Evolutionary conservation across 2,797 vertebrate genomes (phyloP).

Genomic region (Trachops cirrhosus): DNA sequence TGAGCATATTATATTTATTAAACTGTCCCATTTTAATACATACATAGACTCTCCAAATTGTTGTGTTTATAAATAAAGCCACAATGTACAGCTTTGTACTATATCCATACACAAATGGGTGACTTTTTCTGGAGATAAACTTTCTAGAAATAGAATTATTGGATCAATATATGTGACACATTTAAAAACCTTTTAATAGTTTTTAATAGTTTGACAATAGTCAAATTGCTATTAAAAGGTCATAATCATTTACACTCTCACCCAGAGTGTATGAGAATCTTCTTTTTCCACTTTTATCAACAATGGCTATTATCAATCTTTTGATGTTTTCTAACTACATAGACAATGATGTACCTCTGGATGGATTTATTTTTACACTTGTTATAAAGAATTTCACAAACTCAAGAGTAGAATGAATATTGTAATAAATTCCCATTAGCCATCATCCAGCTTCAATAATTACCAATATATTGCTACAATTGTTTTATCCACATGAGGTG

Average conservation of each 20-base stretch:
- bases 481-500: not conserved
- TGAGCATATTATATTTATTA: not conserved
- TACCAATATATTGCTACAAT: not conserved
- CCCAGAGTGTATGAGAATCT: not conserved
- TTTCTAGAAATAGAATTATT: conserved; percentile 12
- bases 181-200: not conserved
- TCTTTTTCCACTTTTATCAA: not conserved
- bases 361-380: not conserved
- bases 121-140: not conserved
- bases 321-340: not conserved
- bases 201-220: not conserved
- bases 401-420: not conserved
- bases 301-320: not conserved
- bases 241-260: not conserved
- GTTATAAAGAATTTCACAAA: not conserved
- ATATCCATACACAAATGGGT: not conserved
- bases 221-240: not conserved
- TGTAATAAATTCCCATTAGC: not conserved
- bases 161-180: not conserved
- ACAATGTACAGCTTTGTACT: not conserved
- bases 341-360: not conserved
- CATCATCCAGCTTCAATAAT: not conserved
- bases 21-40: not conserved
- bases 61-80: not conserved
- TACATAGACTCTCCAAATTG: not conserved